Percentiles rank a stretch among this genome's conserved stretches.
phyloP scores from a whole-genome alignment of 2,797 vertebrate genomes.

The Percopsis omiscomaycus region DNA sequence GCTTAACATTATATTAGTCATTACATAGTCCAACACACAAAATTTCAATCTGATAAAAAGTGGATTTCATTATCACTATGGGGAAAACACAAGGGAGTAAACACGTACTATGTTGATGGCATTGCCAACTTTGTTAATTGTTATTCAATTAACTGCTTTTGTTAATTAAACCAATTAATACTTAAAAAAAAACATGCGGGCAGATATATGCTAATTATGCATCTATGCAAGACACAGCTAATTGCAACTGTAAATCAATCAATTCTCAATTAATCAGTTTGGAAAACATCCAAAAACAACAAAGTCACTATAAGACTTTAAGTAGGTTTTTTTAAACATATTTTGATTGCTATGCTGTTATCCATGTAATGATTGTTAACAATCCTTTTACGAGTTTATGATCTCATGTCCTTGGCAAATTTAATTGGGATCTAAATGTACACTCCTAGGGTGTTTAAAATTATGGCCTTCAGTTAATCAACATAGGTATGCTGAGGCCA shows the following conservation, averaged over 20 bases:
- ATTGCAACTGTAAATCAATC: conserved; percentile 81
- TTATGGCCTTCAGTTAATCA: conserved; percentile 68
- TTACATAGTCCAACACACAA: conserved; percentile 82
- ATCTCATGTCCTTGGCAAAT: conserved; percentile 73
- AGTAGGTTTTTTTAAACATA: conserved; percentile 58
- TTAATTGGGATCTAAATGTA: conserved; percentile 73
- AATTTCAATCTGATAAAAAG: conserved; percentile 80
- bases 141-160: conserved; percentile 80
- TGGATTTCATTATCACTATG: conserved; percentile 75
- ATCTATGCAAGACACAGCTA: conserved; percentile 76
- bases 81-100: conserved; percentile 77
- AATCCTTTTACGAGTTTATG: conserved; percentile 75
- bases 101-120: conserved; percentile 60
- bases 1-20: conserved; percentile 75
- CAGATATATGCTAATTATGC: conserved; percentile 78
- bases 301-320: conserved; percentile 80
- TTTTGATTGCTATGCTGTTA: conserved; percentile 75
- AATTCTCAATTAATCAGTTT: conserved; percentile 75
- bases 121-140: conserved; percentile 78
- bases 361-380: conserved; percentile 76
- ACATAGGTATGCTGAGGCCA: conserved; percentile 50
- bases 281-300: conserved; percentile 76
- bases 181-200: conserved; percentile 70
- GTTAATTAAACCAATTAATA: conserved; percentile 84
- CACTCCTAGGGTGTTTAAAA: conserved; percentile 64